phyloP scores from a whole-genome alignment of 92 coral and sea anemone genomes.

The Zoanthus sansibaricus region DNA sequence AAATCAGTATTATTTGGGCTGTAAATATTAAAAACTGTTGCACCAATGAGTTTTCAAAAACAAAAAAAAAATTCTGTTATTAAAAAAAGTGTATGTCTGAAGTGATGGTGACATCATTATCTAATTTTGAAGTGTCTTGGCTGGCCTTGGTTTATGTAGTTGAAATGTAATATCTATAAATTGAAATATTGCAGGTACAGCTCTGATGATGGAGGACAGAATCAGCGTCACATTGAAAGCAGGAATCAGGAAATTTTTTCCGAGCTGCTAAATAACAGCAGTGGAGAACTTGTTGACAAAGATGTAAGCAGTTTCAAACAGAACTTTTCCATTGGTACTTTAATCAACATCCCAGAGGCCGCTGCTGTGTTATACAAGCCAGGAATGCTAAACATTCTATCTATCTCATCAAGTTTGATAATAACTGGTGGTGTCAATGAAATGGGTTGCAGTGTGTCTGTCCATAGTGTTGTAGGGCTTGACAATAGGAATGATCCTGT shows the following conservation, averaged over 20 bases:
- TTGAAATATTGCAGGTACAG: neutral
- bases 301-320: neutral
- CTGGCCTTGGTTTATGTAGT: too few relatives aligned
- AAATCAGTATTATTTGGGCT: too few relatives aligned
- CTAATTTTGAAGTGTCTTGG: too few relatives aligned
- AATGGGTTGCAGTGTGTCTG: neutral
- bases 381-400: neutral
- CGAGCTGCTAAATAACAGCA: neutral
- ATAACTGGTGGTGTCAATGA: slow-evolving; percentile 10
- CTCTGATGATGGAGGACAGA: neutral
- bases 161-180: too few relatives aligned
- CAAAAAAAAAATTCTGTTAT: too few relatives aligned
- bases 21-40: too few relatives aligned
- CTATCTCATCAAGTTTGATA: neutral
- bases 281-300: neutral
- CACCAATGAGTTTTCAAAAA: too few relatives aligned
- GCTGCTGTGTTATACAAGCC: too few relatives aligned
- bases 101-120: too few relatives aligned
- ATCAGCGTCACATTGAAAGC: neutral
- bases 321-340: neutral
- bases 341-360: too few relatives aligned
- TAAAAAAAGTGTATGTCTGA: too few relatives aligned
- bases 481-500: neutral
- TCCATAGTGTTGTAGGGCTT: neutral
- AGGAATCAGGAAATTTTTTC: slow-evolving; percentile 42